phyloP scores from a whole-genome alignment of 2,113 vertebrate species.

The Alectura lathami region DNA sequence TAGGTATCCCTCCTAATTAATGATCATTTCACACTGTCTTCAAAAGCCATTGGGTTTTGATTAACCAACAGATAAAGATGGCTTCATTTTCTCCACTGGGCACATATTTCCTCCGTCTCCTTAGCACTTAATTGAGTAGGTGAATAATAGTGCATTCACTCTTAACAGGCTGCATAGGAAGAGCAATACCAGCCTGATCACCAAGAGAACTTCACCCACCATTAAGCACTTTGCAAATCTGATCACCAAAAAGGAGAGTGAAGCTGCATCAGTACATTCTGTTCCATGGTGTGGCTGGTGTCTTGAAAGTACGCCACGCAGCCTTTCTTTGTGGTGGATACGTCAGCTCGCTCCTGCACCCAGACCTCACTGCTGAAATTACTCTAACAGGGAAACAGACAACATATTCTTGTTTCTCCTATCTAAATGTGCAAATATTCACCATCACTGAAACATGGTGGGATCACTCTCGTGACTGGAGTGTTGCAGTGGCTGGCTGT shows the following conservation, averaged over 20 bases:
- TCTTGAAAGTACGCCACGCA: neutral
- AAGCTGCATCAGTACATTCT: neutral
- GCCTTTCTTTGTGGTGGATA: neutral
- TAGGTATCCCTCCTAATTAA: conserved; percentile 86
- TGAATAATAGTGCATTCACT: conserved; percentile 76
- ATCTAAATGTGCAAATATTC: neutral
- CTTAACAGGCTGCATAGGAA: conserved; percentile 45
- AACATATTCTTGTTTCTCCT: neutral
- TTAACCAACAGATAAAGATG: conserved; percentile 79
- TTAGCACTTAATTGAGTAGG: conserved; percentile 90
- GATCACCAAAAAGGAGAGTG: conserved; percentile 36
- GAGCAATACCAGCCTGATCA: conserved; percentile 70
- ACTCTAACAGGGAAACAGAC: neutral
- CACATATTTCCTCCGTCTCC: conserved; percentile 82
- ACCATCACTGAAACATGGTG: too few relatives aligned
- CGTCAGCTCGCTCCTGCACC: neutral
- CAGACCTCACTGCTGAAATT: neutral
- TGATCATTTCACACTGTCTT: conserved; percentile 78
- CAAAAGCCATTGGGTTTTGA: conserved; percentile 81
- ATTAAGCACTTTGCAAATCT: conserved; percentile 64
- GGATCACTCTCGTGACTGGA: too few relatives aligned
- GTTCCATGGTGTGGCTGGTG: conserved; percentile 49
- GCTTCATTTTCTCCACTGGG: conserved; percentile 65
- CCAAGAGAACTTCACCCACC: conserved; percentile 71
- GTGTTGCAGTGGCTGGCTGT: too few relatives aligned